These are phyloP conservation scores for Calcarius ornatus DNA, from an alignment of 2,113 vertebrate species.

Conservation along the genomic window DNA sequence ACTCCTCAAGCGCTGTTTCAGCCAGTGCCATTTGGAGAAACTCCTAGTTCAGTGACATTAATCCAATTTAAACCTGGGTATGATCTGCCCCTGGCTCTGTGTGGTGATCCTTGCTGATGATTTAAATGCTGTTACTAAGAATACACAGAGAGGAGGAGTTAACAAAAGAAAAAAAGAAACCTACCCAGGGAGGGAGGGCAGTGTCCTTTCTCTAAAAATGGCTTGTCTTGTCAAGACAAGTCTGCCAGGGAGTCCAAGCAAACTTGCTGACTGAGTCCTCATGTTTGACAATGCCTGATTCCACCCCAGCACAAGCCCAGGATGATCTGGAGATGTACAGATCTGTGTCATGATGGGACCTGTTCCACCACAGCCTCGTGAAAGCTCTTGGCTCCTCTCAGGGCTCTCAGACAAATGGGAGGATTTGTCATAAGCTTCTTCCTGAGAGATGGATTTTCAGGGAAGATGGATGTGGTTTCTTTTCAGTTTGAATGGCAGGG, in stretches of 20 bases:
- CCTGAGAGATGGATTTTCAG: neutral
- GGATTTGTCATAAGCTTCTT: neutral
- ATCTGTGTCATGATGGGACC: neutral
- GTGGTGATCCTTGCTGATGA: neutral
- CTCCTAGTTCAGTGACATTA: neutral
- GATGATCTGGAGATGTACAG: neutral
- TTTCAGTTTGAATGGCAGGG: neutral
- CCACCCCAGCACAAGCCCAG: neutral
- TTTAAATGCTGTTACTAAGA: neutral
- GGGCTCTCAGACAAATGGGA: neutral
- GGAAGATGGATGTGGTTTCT: neutral
- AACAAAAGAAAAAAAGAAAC: neutral
- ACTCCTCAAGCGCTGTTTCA: neutral
- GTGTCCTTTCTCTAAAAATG: neutral
- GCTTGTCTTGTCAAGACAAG: slow-evolving; percentile 51
- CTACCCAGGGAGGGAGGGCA: neutral
- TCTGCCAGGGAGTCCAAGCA: slow-evolving; percentile 8
- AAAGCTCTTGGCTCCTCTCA: neutral
- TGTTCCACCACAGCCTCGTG: neutral
- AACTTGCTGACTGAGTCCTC: slow-evolving; percentile 22
- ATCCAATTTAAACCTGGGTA: neutral
- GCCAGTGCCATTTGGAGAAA: neutral
- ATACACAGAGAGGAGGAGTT: neutral
- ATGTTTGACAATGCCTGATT: slow-evolving; percentile 30
- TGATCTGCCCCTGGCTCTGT: neutral